Evolutionary conservation across 2,797 vertebrate genomes (phyloP).

Genomic region (Caiman crocodilus): DNA sequence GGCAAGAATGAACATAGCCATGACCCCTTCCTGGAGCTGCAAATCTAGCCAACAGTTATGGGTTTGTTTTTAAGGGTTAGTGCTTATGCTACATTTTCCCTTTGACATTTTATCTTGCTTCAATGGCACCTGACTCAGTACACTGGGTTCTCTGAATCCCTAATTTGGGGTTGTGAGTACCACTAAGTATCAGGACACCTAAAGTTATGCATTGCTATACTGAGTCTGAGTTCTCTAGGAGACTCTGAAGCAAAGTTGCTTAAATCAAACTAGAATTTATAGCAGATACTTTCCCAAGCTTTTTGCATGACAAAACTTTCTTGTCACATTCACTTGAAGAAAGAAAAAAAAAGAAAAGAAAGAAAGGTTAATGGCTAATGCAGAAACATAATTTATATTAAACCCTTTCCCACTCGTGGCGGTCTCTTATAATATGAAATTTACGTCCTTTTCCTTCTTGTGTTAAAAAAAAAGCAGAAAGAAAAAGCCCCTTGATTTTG

Average conservation of each 20-base stretch:
- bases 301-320: conserved; percentile 1
- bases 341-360: conserved; percentile 21
- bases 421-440: conserved; percentile 85
- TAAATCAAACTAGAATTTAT: background rate
- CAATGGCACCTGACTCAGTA: too few relatives aligned
- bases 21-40: too few relatives aligned
- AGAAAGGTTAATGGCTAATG: conserved; percentile 19
- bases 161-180: background rate
- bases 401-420: conserved; percentile 74
- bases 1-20: too few relatives aligned
- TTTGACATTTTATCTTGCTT: too few relatives aligned
- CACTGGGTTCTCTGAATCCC: too few relatives aligned
- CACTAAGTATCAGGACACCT: background rate
- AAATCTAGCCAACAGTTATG: too few relatives aligned
- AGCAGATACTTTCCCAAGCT: conserved; percentile 2
- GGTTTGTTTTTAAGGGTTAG: too few relatives aligned
- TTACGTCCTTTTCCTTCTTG: conserved; percentile 76
- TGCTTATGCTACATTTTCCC: too few relatives aligned
- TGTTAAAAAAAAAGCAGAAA: conserved; percentile 6
- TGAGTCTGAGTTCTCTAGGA: background rate
- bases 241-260: background rate
- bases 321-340: conserved; percentile 22
- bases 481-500: conserved; percentile 78
- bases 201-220: background rate
- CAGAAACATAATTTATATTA: conserved; percentile 68